Conservation (phyloP, 1,140 invertebrate species). For the Battus philenor region DNA sequence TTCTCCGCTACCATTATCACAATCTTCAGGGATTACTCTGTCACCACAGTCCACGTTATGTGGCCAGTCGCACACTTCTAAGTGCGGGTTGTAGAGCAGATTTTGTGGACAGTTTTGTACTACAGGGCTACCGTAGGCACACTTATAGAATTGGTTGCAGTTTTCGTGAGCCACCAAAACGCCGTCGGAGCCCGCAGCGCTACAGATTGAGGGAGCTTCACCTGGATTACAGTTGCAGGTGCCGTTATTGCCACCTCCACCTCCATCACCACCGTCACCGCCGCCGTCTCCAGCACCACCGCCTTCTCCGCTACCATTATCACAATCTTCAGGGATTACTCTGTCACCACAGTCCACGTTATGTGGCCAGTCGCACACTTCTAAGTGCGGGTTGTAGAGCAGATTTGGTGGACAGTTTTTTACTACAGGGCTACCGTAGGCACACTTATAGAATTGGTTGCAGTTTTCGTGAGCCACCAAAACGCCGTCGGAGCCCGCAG, state of each 20-base stretch:
- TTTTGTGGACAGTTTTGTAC: slow-evolving; percentile 17
- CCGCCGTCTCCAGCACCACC: background rate
- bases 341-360: slow-evolving; percentile 25
- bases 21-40: slow-evolving; percentile 21
- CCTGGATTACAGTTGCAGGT: slow-evolving; percentile 23
- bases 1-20: slow-evolving; percentile 1
- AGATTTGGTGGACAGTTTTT: slow-evolving; percentile 14
- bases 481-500: slow-evolving; percentile 15
- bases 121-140: slow-evolving; percentile 24
- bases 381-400: slow-evolving; percentile 18
- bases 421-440: slow-evolving; percentile 17
- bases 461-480: slow-evolving; percentile 26
- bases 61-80: slow-evolving; percentile 63
- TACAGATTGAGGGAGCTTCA: slow-evolving; percentile 31
- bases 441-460: slow-evolving; percentile 29
- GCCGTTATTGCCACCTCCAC: slow-evolving; percentile 1
- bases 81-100: slow-evolving; percentile 32
- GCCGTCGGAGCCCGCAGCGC: slow-evolving; percentile 20
- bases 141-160: slow-evolving; percentile 40
- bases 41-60: slow-evolving; percentile 60
- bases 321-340: slow-evolving; percentile 19
- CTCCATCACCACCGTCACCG: background rate
- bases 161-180: slow-evolving; percentile 30
- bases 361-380: slow-evolving; percentile 21
- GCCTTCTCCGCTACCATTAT: slow-evolving; percentile 1